Conservation (phyloP, 2,797 vertebrate species). For the Craterocephalus amniculus region DNA sequence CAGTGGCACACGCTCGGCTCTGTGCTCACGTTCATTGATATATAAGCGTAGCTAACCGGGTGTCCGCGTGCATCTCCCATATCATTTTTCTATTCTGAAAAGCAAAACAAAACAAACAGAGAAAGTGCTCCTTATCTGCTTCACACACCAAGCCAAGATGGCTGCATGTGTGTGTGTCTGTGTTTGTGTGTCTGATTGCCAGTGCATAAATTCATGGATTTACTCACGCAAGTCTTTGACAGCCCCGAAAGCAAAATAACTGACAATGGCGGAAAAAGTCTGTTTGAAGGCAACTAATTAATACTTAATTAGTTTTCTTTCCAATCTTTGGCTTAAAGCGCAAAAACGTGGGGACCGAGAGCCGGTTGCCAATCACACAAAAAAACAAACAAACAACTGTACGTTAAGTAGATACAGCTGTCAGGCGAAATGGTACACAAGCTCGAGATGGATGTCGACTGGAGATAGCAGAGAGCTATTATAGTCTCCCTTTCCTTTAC, state of each 20-base stretch:
- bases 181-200: constrained; percentile 57
- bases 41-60: constrained; percentile 7
- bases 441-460: constrained; percentile 67
- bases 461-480: constrained; percentile 51
- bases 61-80: constrained; percentile 4
- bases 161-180: constrained; percentile 23
- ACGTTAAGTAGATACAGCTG: constrained; percentile 73
- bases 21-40: constrained; percentile 16
- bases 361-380: constrained; percentile 75
- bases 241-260: constrained; percentile 70
- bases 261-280: constrained; percentile 74
- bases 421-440: constrained; percentile 67
- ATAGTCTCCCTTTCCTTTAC: constrained; percentile 48
- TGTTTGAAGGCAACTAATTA: constrained; percentile 82
- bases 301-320: constrained; percentile 82
- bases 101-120: neutral
- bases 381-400: constrained; percentile 61
- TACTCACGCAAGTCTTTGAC: constrained; percentile 52
- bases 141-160: constrained; percentile 38
- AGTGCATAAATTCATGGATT: constrained; percentile 68
- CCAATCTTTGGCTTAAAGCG: constrained; percentile 70
- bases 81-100: neutral
- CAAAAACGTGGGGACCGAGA: constrained; percentile 69
- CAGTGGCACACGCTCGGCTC: constrained; percentile 9
- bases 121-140: constrained; percentile 33